Percentiles rank a stretch among this genome's conserved stretches.
phyloP scores from a whole-genome alignment of 30 jellyfish, hydroid and myxozoan species.

The Phacellophora camtschatica region DNA sequence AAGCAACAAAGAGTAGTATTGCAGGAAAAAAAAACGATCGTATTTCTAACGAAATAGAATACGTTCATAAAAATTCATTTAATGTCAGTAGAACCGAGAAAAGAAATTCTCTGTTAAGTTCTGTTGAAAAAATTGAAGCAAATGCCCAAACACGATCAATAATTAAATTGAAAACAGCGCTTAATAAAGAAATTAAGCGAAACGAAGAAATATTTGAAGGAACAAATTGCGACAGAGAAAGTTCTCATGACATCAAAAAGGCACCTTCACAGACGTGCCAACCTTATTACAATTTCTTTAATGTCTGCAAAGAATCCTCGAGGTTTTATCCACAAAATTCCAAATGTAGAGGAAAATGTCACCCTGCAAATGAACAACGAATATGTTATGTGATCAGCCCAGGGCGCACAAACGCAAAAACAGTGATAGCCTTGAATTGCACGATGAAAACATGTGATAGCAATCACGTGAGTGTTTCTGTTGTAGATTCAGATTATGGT shows the following conservation, averaged over 20 bases:
- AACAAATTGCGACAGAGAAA: neutral
- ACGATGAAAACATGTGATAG: conserved; percentile 17
- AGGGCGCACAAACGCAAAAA: neutral
- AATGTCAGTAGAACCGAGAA: no score
- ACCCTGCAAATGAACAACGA: neutral
- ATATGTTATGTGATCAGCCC: neutral
- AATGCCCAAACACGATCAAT: no score
- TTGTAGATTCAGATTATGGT: conserved; percentile 26
- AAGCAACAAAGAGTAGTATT: no score
- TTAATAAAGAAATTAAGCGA: no score
- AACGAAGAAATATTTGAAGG: no score
- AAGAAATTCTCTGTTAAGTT: no score
- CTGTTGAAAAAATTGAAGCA: no score
- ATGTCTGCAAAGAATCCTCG: conserved; percentile 17
- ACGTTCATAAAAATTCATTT: no score
- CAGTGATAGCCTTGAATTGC: conserved; percentile 13
- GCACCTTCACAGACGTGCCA: no score
- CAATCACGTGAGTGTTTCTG: conserved; percentile 1
- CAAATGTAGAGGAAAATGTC: conserved; percentile 16
- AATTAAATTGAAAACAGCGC: no score
- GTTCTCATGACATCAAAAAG: neutral
- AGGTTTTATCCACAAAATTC: neutral
- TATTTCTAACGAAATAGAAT: no score
- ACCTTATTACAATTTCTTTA: conserved; percentile 20
- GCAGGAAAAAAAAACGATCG: no score